Conservation (phyloP, 2,797 vertebrate species). For the Apodemus agrarius region DNA sequence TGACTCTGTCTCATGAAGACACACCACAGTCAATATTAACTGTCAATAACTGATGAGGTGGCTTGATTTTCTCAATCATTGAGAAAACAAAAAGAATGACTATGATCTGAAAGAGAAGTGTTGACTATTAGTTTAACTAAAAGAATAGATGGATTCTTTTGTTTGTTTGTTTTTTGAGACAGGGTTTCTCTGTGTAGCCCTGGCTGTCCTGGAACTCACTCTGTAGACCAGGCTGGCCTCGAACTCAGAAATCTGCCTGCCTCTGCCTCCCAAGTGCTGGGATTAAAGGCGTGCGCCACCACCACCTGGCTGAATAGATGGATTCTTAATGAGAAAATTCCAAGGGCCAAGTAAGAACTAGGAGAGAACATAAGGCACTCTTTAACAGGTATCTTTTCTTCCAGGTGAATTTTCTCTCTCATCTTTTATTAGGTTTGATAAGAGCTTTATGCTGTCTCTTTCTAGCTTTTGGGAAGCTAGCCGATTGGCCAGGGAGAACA, state of each 20-base stretch:
- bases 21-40: neutral
- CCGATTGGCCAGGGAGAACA: neutral
- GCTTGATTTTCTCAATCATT: constrained; percentile 2
- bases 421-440: neutral
- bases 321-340: constrained; percentile 54
- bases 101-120: constrained; percentile 44
- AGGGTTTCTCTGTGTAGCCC: no score
- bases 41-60: neutral
- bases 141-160: constrained; percentile 22
- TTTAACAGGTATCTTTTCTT: neutral
- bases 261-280: no score
- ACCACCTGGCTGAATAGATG: no score
- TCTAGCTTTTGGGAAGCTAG: neutral
- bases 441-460: neutral
- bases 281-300: no score
- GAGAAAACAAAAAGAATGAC: constrained; percentile 7
- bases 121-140: constrained; percentile 53
- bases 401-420: constrained; percentile 6
- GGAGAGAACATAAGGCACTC: neutral
- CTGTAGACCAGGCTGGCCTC: no score
- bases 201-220: no score
- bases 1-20: neutral
- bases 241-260: no score
- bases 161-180: no score
- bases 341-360: constrained; percentile 25